phyloP scores from a whole-genome alignment of 2,797 vertebrate genomes.

The Lepus townsendii region DNA sequence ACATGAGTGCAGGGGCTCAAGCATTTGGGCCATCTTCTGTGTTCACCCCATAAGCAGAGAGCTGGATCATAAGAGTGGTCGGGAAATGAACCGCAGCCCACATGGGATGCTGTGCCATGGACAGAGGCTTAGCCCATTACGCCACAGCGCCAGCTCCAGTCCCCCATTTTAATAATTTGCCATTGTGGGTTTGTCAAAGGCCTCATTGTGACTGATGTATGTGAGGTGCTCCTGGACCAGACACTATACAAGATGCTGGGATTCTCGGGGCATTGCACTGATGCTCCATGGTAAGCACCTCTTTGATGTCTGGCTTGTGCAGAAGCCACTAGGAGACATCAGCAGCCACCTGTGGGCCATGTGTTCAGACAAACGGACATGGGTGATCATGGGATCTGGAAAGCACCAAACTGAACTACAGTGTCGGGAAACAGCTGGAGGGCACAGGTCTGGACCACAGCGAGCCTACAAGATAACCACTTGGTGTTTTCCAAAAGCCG shows the following conservation, averaged over 20 bases:
- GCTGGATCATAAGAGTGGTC: too few relatives aligned
- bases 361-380: neutral
- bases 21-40: too few relatives aligned
- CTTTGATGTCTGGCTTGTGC: neutral
- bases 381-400: neutral
- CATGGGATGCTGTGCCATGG: too few relatives aligned
- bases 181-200: neutral
- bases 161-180: neutral
- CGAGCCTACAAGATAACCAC: neutral
- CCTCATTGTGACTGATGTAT: neutral
- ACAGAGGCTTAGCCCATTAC: too few relatives aligned
- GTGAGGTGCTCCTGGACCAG: neutral
- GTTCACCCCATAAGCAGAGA: too few relatives aligned
- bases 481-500: neutral
- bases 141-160: too few relatives aligned
- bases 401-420: neutral
- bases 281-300: neutral
- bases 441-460: neutral
- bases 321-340: neutral
- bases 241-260: neutral
- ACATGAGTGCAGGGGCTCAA: too few relatives aligned
- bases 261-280: neutral
- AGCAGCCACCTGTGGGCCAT: neutral
- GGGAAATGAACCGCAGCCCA: too few relatives aligned
- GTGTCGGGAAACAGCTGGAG: neutral